phyloP scores from a whole-genome alignment of 1,140 invertebrate species.

The Drosophila pandora region DNA sequence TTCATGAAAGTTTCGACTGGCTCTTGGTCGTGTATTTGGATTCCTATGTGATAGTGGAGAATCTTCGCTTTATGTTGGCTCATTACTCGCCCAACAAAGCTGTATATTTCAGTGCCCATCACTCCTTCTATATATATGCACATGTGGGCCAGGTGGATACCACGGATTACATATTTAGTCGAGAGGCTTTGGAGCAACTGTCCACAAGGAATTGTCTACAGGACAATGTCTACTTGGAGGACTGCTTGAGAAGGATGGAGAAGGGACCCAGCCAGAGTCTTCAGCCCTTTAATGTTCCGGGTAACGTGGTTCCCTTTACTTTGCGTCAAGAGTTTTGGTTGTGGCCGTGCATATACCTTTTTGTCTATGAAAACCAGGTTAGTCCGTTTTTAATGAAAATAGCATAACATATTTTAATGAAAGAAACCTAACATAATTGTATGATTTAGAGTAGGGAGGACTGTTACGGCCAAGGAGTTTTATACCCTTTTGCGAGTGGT shows the following conservation, averaged over 20 bases:
- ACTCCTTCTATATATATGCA: slow-evolving; percentile 92
- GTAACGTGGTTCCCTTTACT: slow-evolving; percentile 26
- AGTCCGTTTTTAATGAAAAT: not conserved
- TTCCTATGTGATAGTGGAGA: slow-evolving; percentile 96
- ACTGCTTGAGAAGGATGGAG: slow-evolving; percentile 84
- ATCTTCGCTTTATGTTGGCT: slow-evolving; percentile 93
- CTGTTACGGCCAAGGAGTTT: slow-evolving; percentile 7
- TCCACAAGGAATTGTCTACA: slow-evolving; percentile 89
- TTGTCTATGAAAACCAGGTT: slow-evolving; percentile 36
- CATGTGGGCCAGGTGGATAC: slow-evolving; percentile 95
- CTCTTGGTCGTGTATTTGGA: slow-evolving; percentile 97
- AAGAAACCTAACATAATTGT: too few species aligned
- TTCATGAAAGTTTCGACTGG: slow-evolving; percentile 93
- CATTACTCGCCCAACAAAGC: slow-evolving; percentile 88
- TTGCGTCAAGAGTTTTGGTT: slow-evolving; percentile 39
- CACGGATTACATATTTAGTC: slow-evolving; percentile 95
- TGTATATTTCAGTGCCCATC: slow-evolving; percentile 94
- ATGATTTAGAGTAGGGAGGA: slow-evolving; percentile 7
- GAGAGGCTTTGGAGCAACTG: slow-evolving; percentile 85
- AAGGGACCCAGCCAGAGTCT: slow-evolving; percentile 66
- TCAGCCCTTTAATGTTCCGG: slow-evolving; percentile 17
- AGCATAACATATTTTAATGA: too few species aligned
- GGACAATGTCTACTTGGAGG: not conserved
- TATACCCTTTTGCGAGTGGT: slow-evolving; percentile 25
- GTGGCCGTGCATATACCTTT: slow-evolving; percentile 46